Evolutionary conservation across 2,888 invertebrate species (phyloP), one percentile per base, ranked within the genome.

Genomic region (Nezara viridula): DNA sequence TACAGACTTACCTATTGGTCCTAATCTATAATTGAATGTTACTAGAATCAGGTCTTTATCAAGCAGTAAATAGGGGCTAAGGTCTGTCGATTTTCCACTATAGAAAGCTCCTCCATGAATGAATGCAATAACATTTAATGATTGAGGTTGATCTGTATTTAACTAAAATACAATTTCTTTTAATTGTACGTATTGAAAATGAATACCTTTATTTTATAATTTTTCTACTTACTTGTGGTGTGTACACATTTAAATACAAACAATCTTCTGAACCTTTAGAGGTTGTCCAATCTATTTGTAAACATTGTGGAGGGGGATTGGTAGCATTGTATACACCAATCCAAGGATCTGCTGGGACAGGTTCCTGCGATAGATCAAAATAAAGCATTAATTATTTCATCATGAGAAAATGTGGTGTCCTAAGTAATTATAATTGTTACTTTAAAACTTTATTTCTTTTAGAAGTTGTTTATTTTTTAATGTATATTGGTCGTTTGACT

Each of bases 191-290:
- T 24, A 37, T 40, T 40, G 9, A 12, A 77, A 40, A 24, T 1
- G 7, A 16, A 40, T 12, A 60, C 27, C 16, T 27, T 0, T 27
- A 27, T 27, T 60, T 27, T 32, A 16, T 32, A 55, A n/a, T n/a
- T 27, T 27, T 60, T 60, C 12, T 60, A 60, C 60, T 86, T 50
- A 90, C 90, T 60, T 90, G 87, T 10, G 90, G 89, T 12, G 90
- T 90, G 27, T 86, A 90, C 37, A 90, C 87, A 81, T 90, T 90
- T n/a, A 90, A 6, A 86, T 90, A 90, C 27, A 90, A 49, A 49
- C 90, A 90, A 66, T 90, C 90, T 89, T 90, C 90, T 37, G 88
- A 86, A 21, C 90, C 44, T n/a, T 19, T 37, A 16, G 81, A 16
- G 50, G 10, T 50, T 77, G 16, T 32, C 27, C 3, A 3, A 44